phyloP scores from a whole-genome alignment of 2,888 invertebrate genomes.

The Drosophila austrosaltans region DNA sequence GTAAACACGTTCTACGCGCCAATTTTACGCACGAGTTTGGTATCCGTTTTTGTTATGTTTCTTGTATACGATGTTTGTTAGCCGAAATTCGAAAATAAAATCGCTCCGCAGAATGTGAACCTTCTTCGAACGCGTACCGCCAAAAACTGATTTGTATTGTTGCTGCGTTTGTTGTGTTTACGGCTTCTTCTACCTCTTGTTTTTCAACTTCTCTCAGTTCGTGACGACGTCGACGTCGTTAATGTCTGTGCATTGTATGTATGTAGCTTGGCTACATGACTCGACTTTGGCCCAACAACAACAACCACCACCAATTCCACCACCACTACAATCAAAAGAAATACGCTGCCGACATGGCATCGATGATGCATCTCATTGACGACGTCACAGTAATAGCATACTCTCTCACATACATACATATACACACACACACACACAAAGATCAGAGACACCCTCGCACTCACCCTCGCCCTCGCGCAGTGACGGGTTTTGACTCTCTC shows the following conservation, averaged over 20 bases:
- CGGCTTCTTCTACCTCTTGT: constrained; percentile 60
- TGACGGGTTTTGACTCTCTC: constrained; percentile 43
- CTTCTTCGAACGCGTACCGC: constrained; percentile 77
- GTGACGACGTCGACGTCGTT: constrained; percentile 36
- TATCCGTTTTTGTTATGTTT: constrained; percentile 11
- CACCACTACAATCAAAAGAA: not conserved
- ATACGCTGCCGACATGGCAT: constrained; percentile 32
- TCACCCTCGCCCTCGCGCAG: constrained; percentile 45
- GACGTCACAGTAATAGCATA: constrained; percentile 41
- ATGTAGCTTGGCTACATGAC: constrained; percentile 16
- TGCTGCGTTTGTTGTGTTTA: constrained; percentile 74
- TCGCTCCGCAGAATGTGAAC: constrained; percentile 38
- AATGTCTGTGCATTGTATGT: constrained; percentile 16
- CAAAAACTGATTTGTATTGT: constrained; percentile 82
- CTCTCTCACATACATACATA: constrained; percentile 14
- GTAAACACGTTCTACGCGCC: constrained; percentile 48
- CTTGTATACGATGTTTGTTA: not conserved
- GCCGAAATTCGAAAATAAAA: constrained; percentile 2
- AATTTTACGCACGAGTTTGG: constrained; percentile 51
- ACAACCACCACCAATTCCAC: constrained; percentile 56
- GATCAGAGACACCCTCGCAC: constrained; percentile 63
- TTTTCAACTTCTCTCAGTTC: constrained; percentile 53
- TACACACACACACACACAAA: constrained; percentile 21
- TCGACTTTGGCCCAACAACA: constrained; percentile 24
- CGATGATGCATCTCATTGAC: constrained; percentile 57